Base-by-base conservation (phyloP, 2,113 vertebrate species). In the Megaceryle torquata region DNA sequence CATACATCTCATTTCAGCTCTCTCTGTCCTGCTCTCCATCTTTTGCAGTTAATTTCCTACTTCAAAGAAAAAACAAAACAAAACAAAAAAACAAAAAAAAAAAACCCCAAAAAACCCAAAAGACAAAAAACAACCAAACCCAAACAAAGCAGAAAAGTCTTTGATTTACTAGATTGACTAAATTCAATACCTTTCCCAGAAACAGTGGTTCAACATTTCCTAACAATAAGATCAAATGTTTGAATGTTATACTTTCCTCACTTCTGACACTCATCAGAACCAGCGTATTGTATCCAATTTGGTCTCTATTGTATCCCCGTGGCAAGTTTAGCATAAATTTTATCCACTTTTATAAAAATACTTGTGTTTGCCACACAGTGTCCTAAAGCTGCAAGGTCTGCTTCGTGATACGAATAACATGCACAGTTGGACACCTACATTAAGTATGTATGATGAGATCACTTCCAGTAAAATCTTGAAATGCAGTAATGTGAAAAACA, bases 401-500 rank as follows among this genome's bases (percentile, higher is more conserved):
- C 75, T 86, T 85, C 57, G 57, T 97, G 96, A 93, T 98, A 97
- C 16, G 87, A 98, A 98, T 97, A 98, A 96, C 92, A 91, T 15
- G 53, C 94, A 83, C 95, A 94, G 96, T 97, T 97, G 97, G 97
- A 97, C 96, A 97, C 96, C 91, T 87, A 89, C 93, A 33, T 96
- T 97, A 93, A 97, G 91, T 95, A 96, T 96, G 91, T 56, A 93
- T 95, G 95, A 95, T 98, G 98, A 98, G 98, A 96, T 98, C 98
- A 98, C 97, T 98, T 98, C 98, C 98, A 98, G 98, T 98, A 98
- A 98, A 97, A 93, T 75, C 93, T 76, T 96, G 94, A 93, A 96
- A 84, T 79, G 95, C 82, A 96, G 97, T 97, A 97, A 98, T 98
- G 98, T 84, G 97, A 97, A 97, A 98, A 98, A 96, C 98, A 98